Evolutionary conservation across 2,797 vertebrate species (phyloP).

Genomic region (Myotis pilosus): DNA sequence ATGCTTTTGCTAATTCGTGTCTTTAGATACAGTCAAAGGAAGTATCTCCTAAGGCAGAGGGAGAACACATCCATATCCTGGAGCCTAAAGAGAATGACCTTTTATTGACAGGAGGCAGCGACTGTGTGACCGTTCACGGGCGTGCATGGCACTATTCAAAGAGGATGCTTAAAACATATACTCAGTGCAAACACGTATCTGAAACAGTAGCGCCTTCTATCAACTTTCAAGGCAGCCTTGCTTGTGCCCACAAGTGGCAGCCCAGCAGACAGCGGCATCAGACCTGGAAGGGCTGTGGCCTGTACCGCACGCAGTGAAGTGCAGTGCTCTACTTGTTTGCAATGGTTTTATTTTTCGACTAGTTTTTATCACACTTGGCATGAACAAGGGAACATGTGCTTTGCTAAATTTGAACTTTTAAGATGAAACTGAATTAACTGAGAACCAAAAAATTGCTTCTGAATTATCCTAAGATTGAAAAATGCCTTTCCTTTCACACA

Average conservation of each 20-base stretch:
- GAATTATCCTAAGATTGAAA: slow-evolving; percentile 79
- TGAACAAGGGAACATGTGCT: slow-evolving; percentile 81
- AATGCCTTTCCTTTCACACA: slow-evolving; percentile 72
- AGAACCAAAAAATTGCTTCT: slow-evolving; percentile 74
- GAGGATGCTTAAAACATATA: neutral
- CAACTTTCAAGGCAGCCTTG: slow-evolving; percentile 37
- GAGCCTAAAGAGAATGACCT: slow-evolving; percentile 47
- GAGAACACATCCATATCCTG: neutral
- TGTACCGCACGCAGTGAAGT: slow-evolving; percentile 74
- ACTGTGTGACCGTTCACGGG: slow-evolving; percentile 31
- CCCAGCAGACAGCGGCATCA: slow-evolving; percentile 58
- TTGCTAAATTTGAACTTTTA: slow-evolving; percentile 81
- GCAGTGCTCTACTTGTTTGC: slow-evolving; percentile 80
- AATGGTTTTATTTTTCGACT: slow-evolving; percentile 77
- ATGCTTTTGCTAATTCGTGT: slow-evolving; percentile 16
- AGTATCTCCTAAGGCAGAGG: neutral
- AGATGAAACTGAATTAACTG: slow-evolving; percentile 78
- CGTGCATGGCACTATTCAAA: slow-evolving; percentile 11
- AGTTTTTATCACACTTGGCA: slow-evolving; percentile 81
- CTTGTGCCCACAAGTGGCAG: slow-evolving; percentile 60
- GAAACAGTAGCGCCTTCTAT: slow-evolving; percentile 34
- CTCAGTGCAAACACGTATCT: slow-evolving; percentile 11
- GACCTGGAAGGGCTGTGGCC: slow-evolving; percentile 60
- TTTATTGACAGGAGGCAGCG: slow-evolving; percentile 55
- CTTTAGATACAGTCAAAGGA: slow-evolving; percentile 45